Evolutionary conservation across 1,140 invertebrate species (phyloP), one percentile per base, ranked within the genome.

Genomic region (Atta texana): DNA sequence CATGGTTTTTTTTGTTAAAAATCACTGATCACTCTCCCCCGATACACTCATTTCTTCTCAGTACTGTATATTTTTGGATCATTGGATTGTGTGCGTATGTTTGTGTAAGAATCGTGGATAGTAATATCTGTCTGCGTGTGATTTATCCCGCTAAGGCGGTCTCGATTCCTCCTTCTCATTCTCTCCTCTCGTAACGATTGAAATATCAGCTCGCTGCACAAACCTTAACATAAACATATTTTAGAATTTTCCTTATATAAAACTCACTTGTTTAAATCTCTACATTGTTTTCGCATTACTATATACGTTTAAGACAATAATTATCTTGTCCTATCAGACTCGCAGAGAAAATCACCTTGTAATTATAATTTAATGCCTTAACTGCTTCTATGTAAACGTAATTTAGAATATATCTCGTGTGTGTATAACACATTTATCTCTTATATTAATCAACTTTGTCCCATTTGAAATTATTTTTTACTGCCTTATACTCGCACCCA

Each of bases 351-450:
- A 91, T 91, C 66, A 91, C 88, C 63, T 90, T 80, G 72, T 88
- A 88, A 90, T 90, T 91, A 90, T 76, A 91, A 90, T 91, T 87
- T 90, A 88, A 86, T 71, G 63, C 24, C 91, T 92, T 92, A 92
- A 92, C 68, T 85, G 76, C 61, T 80, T 86, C 86, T 92, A 92
- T 85, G 76, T 92, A 90, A 92, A 92, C 88, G 89, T 93, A 92
- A 92, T 93, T 93, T 93, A 92, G 92, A 93, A 93, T 93, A 89
- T 91, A 63, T 78, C 51, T 76, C 28, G 49, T 57, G 80, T 85
- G 49, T 71, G 76, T 86, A 66, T 57, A 85, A 85, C 82, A 85
- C 82, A 78, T 85, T 85, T 85, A 49, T 85, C 21, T 66, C 85
- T 87, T 75, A 89, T 77, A 81, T 86, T 89, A 49, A 84, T 75